Base-by-base conservation (phyloP, 2,888 invertebrate genomes). In the Agelastica alni region DNA sequence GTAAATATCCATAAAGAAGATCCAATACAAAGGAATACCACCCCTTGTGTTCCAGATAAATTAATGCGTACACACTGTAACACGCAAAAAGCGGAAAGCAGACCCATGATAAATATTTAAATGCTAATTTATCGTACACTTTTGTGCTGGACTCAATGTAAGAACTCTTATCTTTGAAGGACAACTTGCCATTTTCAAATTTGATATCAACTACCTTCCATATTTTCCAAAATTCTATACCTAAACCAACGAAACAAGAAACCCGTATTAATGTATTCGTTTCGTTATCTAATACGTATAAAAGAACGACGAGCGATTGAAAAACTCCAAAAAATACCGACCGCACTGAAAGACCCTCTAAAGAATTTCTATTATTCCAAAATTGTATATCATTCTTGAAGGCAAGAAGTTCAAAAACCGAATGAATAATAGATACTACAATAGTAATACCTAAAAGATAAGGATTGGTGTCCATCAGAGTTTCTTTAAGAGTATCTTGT, bases 311-410 rank as follows among this genome's bases (percentile, higher is more conserved):
- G 7, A 96, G 77, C 0, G 97, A 95, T 76, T 99, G 97, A 78
- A 99, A 97, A 3, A 99, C 96, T 70, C 93, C 95, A 79, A 99
- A 99, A 77, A 99, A 96, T 18, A 99, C 97, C 0, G 95, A 96
- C 62, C 98, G 86, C 2, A 99, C 98, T 0, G 98, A 98, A 30
- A 99, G 82, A 6, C 98, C 98, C 79, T 99, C 98, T 37, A 99
- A 80, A 0, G 96, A 95, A 74, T 97, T 94, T 10, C 97, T 85
- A 70, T 96, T 96, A 69, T 96, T 95, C 99, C 99, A 99, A 76
- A 99, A 99, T 77, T 99, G 99, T 70, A 99, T 99, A 76, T 99
- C 99, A 80, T 99, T 99, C 80, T 99, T 99, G 77, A 99, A 99
- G 34, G 99, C 99, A 51, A 99, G 81, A 64, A 99, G 85, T 77